Base-by-base conservation (phyloP, 2,888 invertebrate genomes). In the Lasioglossum marginatum region DNA sequence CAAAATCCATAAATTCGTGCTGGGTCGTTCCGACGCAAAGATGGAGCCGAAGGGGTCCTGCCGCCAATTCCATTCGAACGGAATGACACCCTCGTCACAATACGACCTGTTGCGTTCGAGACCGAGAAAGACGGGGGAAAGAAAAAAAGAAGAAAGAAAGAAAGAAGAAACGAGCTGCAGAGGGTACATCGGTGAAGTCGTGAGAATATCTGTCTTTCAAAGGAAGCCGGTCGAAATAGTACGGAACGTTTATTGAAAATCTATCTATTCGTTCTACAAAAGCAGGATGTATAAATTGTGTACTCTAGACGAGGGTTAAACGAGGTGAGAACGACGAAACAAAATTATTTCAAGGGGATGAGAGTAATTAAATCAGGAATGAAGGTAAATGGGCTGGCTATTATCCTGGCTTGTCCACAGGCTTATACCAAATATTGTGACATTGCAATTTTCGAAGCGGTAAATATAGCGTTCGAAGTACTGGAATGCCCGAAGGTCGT, bases 161-260 rank as follows among this genome's bases (percentile, higher is more conserved):
- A 23, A 63, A 81, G 85, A 83, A 48, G 74, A 80, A 68, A 71
- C 70, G 37, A 70, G 60, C 74, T 43, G 73, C 77, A 68, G 71
- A 68, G 79, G 79, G 74, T 63, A 83, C 19, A 85, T 81, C 75
- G 45, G 70, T 63, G 63, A 37, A 73, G 57, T 90, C 94, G 94
- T 94, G 94, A 94, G 94, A 95, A 94, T 92, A 82, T 87, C 81
- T 80, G 88, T 6, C 40, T 92, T 89, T 94, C 94, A 94, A 95
- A 95, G 94, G 90, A 70, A 87, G 91, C 94, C 94, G 94, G 4
- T 4, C 82, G 93, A 93, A 94, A 10, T 94, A 10, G 93, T 94
- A 92, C 92, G 89, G 89, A 78, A 89, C 16, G 45, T 45, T 45
- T 45, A 16, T 82, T 91, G 60, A 8, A 52, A 52, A n/a, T n/a